These are phyloP conservation scores for Cynocephalus volans DNA, from an alignment of 2,113 vertebrate genomes.

Conservation along the genomic window DNA sequence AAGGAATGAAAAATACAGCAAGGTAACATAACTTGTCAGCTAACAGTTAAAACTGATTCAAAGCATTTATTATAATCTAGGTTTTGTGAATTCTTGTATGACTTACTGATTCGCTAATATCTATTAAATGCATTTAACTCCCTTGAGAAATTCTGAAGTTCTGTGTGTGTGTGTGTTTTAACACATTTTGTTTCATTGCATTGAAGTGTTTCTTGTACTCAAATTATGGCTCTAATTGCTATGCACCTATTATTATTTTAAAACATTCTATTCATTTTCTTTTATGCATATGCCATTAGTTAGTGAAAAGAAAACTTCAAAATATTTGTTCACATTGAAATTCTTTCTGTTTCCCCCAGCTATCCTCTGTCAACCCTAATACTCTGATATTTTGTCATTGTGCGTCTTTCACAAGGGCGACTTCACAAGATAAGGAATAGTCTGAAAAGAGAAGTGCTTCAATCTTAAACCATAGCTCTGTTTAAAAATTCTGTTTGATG, in stretches of 20 bases:
- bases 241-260: constrained; percentile 53
- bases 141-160: neutral
- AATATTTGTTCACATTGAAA: constrained; percentile 74
- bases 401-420: constrained; percentile 82
- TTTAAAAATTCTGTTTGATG: constrained; percentile 86
- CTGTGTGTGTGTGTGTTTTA: neutral
- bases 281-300: constrained; percentile 56
- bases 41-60: constrained; percentile 11
- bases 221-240: constrained; percentile 34
- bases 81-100: neutral
- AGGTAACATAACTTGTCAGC: neutral
- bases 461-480: constrained; percentile 83
- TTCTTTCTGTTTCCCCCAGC: constrained; percentile 54
- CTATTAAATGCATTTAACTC: neutral
- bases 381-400: constrained; percentile 84
- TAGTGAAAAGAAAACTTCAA: constrained; percentile 65
- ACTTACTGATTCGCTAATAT: constrained; percentile 8
- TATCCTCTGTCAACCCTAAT: constrained; percentile 58
- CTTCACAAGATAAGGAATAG: constrained; percentile 81
- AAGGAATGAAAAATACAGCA: neutral
- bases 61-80: neutral
- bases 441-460: constrained; percentile 77
- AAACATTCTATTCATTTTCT: constrained; percentile 61
- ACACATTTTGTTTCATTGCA: constrained; percentile 49
- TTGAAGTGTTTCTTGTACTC: constrained; percentile 18